Evolutionary conservation across 1,140 invertebrate genomes (phyloP).

Genomic region (Hormaphis cornu): DNA sequence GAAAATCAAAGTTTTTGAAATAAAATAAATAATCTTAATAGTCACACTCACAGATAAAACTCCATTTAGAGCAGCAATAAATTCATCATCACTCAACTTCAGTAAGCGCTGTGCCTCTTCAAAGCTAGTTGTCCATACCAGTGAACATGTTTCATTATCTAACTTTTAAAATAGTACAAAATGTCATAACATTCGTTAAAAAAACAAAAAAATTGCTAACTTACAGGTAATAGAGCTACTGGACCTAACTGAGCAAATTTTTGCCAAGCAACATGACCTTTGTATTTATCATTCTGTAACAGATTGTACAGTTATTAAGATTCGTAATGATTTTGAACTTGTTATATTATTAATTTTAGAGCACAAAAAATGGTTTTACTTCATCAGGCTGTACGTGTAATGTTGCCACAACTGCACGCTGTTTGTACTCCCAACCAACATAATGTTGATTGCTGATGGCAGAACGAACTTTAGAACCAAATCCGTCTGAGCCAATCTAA

Average conservation of each 20-base stretch:
- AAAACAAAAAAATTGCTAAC: constrained; percentile 36
- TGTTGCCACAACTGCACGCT: constrained; percentile 84
- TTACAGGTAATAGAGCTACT: constrained; percentile 80
- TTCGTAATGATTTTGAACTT: no score
- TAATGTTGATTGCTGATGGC: constrained; percentile 66
- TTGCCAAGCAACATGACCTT: constrained; percentile 78
- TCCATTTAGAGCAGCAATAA: constrained; percentile 81
- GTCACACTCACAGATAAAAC: constrained; percentile 48
- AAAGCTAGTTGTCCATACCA: constrained; percentile 82
- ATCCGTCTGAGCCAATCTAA: constrained; percentile 87
- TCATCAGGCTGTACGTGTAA: constrained; percentile 50
- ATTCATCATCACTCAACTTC: constrained; percentile 60
- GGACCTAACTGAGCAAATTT: constrained; percentile 84
- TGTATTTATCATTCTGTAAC: constrained; percentile 45
- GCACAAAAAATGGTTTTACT: constrained; percentile 2
- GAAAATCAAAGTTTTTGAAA: background rate
- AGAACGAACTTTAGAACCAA: constrained; percentile 72
- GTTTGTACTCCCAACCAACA: constrained; percentile 72
- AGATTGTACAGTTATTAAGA: background rate
- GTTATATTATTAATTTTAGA: no score
- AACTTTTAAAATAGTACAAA: constrained; percentile 47
- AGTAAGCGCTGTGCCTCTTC: constrained; percentile 64
- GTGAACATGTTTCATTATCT: constrained; percentile 62
- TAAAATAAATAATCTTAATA: background rate
- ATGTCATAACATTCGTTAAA: constrained; percentile 35